Evolutionary conservation across 2,888 invertebrate species (phyloP).

Genomic region (Synergus laeviventris): DNA sequence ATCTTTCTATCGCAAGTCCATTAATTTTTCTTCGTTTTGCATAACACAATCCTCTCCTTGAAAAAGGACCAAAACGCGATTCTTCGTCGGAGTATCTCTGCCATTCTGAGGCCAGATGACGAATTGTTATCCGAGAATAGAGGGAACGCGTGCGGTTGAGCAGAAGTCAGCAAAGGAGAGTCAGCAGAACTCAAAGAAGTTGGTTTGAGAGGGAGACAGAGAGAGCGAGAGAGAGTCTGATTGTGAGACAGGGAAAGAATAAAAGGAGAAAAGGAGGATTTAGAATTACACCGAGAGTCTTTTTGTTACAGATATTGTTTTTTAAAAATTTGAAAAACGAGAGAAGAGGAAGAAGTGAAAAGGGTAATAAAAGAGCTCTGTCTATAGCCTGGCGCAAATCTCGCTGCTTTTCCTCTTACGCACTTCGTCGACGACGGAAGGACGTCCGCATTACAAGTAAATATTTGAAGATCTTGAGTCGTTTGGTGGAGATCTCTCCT

Average conservation of each 20-base stretch:
- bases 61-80: conserved; percentile 20
- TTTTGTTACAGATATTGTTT: not conserved
- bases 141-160: conserved; percentile 47
- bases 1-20: conserved; percentile 34
- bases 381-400: not conserved
- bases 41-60: conserved; percentile 24
- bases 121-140: conserved; percentile 64
- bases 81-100: conserved; percentile 46
- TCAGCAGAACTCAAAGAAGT: conserved; percentile 29
- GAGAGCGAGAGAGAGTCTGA: not conserved
- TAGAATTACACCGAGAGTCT: not conserved
- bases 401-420: conserved; percentile 46
- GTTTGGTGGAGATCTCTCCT: conserved; percentile 65
- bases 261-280: not conserved
- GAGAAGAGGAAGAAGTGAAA: conserved; percentile 37
- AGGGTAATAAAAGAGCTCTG: not conserved
- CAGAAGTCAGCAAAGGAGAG: conserved; percentile 29
- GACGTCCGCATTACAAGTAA: conserved; percentile 70
- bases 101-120: conserved; percentile 66
- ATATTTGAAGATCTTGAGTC: conserved; percentile 70
- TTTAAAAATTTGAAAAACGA: not conserved
- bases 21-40: conserved; percentile 38
- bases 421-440: conserved; percentile 66
- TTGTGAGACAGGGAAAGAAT: conserved; percentile 9
- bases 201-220: conserved; percentile 9